Conservation (phyloP, 2,113 vertebrate species). For the Clarias batrachus region DNA sequence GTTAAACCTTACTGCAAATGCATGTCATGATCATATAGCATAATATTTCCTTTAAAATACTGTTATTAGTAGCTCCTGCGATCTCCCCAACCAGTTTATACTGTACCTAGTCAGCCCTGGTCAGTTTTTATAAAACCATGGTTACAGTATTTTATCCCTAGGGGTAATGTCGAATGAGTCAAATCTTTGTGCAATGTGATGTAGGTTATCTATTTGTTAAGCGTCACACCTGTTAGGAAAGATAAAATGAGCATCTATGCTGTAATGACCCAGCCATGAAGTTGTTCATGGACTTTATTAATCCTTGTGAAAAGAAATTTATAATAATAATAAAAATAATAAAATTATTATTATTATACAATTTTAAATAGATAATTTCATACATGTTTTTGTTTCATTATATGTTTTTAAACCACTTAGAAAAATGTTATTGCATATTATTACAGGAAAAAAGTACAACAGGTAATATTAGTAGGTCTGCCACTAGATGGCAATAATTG, state of each 20-base stretch:
- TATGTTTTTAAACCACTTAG: background rate
- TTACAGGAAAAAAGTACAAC: background rate
- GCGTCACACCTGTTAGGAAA: background rate
- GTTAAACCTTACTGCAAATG: background rate
- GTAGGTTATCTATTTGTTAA: background rate
- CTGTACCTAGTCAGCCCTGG: background rate
- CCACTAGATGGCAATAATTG: constrained; percentile 62
- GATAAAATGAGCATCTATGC: background rate
- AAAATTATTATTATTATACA: too few relatives aligned
- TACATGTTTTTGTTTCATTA: background rate
- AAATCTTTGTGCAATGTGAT: background rate
- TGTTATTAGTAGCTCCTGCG: background rate
- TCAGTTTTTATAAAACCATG: background rate
- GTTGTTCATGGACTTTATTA: background rate
- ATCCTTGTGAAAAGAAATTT: background rate
- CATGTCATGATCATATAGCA: background rate
- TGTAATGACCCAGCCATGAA: background rate
- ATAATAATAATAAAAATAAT: background rate
- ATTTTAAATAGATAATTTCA: background rate
- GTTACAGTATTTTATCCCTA: background rate
- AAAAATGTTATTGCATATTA: background rate
- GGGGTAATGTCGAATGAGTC: background rate
- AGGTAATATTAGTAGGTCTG: background rate
- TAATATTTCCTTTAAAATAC: background rate
- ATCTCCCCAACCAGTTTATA: background rate